Base-by-base conservation (phyloP, 2,113 vertebrate species). In the Piprites chloris region DNA sequence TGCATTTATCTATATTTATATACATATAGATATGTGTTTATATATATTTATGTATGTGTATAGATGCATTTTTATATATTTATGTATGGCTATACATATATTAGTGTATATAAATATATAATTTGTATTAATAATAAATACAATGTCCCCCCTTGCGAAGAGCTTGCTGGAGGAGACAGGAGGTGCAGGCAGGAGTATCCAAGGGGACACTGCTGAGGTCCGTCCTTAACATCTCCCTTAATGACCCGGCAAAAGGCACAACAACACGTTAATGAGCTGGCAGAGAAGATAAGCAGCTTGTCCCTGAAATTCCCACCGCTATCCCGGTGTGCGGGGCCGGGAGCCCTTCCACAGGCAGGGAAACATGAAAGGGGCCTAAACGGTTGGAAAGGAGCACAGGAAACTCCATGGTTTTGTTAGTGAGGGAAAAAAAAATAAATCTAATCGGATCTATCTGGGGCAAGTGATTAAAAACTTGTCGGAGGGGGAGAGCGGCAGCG, bases 211-310 rank as follows among this genome's bases (percentile, higher is more conserved):
- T 22, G 67, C n/a, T 0, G 67, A 77, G 88, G 67, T 80, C 67
- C 63, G 47, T 74, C 75, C 14, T 55, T 47, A 46, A 59, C 79
- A 88, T 93, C 68, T 30, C 69, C 61, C 79, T 67, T 90, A 90
- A 92, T 81, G 76, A 81, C 80, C 91, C 26, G 47, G 73, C 84
- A 84, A 94, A 83, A 78, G 14, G 12, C 19, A 15, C 76, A 65
- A 37, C 26, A 44, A 71, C 84, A 23, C 27, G 68, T 85, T 93
- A 94, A 93, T 95, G 95, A 91, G 44, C 92, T 52, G 90, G 93
- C 81, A 5, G 78, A 24, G 95, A 63, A 79, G 94, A 83, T 87
- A 83, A 90, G 88, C 82, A 46, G 85, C 85, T 80, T 81, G 85
- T 80, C 35, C 5, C 82, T 19, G 82, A 26, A 55, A 92, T 95